Evolutionary conservation across 2,888 invertebrate species (phyloP).

Genomic region (Ormyrus nitidulus): DNA sequence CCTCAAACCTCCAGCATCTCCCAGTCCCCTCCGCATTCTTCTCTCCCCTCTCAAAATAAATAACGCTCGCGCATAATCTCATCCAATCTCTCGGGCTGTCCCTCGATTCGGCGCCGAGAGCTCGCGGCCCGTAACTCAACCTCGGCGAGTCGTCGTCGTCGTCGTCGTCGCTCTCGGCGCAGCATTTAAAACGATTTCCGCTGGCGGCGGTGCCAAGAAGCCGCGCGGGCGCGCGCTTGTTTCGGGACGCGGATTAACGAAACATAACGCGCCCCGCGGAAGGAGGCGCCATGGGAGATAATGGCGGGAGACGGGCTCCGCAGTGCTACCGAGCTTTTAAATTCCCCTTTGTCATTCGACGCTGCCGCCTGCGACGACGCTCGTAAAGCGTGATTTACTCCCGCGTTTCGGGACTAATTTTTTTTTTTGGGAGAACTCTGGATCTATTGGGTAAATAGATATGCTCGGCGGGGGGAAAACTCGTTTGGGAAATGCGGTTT

Average conservation of each 20-base stretch:
- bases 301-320: slow-evolving; percentile 65
- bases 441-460: no score
- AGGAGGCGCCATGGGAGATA: slow-evolving; percentile 66
- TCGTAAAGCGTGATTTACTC: neutral
- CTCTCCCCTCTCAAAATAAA: slow-evolving; percentile 6
- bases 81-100: slow-evolving; percentile 11
- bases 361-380: neutral
- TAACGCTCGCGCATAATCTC: slow-evolving; percentile 17
- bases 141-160: slow-evolving; percentile 59
- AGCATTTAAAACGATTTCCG: slow-evolving; percentile 76
- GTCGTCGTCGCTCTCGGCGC: slow-evolving; percentile 71
- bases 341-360: slow-evolving; percentile 31
- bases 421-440: no score
- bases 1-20: no score
- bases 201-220: slow-evolving; percentile 75
- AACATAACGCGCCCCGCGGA: slow-evolving; percentile 72
- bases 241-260: slow-evolving; percentile 75
- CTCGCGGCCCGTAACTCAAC: slow-evolving; percentile 71
- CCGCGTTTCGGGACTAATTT: neutral
- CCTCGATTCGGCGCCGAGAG: neutral
- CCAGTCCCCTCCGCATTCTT: neutral
- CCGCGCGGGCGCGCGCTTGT: slow-evolving; percentile 66
- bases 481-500: no score
- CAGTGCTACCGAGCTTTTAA: slow-evolving; percentile 64
- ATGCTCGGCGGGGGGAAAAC: no score